Conservation (phyloP, 1,140 invertebrate species). For the Dermatophagoides farinae region DNA sequence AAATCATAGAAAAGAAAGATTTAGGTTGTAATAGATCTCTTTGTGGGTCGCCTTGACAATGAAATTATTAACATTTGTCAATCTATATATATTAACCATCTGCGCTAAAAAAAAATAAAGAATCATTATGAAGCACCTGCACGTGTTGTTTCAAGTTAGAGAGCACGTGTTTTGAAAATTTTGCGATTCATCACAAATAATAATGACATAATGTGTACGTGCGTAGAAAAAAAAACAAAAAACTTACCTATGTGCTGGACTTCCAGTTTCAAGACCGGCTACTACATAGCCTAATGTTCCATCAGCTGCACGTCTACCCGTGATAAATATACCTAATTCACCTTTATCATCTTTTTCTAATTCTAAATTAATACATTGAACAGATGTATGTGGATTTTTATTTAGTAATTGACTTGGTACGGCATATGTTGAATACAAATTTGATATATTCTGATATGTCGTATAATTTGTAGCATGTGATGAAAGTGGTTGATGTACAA, state of each 20-base stretch:
- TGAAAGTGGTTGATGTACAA: neutral
- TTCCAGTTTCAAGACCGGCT: slow-evolving; percentile 54
- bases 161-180: neutral
- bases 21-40: neutral
- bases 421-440: neutral
- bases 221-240: neutral
- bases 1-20: neutral
- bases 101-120: neutral
- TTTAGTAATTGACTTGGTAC: neutral
- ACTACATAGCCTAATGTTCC: slow-evolving; percentile 54
- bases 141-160: too few relatives aligned
- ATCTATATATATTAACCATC: too few relatives aligned
- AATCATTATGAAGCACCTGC: neutral
- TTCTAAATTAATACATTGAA: slow-evolving; percentile 2
- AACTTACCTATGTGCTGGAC: slow-evolving; percentile 48
- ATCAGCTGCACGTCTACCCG: slow-evolving; percentile 43
- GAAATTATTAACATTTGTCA: too few relatives aligned
- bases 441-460: slow-evolving; percentile 4
- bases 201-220: neutral
- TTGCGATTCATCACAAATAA: neutral
- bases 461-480: neutral
- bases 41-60: too few relatives aligned
- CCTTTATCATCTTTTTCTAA: slow-evolving; percentile 42
- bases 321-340: slow-evolving; percentile 62
- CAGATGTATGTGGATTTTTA: neutral